Conservation (phyloP, 2,888 invertebrate genomes). For the Synergus japonicus region DNA sequence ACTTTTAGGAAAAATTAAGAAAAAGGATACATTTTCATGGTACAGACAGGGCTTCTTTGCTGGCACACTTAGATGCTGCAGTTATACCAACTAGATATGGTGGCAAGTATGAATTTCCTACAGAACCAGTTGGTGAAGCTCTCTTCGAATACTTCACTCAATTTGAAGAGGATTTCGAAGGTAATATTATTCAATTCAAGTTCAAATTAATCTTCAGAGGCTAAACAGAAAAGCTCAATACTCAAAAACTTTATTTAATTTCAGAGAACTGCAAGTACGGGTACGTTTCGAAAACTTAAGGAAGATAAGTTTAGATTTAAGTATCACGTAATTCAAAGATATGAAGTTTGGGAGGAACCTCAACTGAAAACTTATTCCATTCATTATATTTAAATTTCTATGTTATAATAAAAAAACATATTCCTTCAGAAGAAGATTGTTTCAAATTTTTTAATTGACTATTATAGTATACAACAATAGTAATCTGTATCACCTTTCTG, state of each 20-base stretch:
- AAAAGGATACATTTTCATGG: slow-evolving; percentile 89
- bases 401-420: background rate
- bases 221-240: background rate
- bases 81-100: slow-evolving; percentile 83
- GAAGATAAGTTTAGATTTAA: background rate
- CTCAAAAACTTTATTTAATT: slow-evolving; percentile 45
- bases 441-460: background rate
- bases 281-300: slow-evolving; percentile 49
- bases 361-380: background rate
- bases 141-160: slow-evolving; percentile 83
- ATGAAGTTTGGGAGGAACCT: background rate
- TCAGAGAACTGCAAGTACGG: slow-evolving; percentile 55
- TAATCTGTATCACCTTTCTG: slow-evolving; percentile 44
- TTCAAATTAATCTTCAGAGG: background rate
- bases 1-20: slow-evolving; percentile 85
- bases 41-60: slow-evolving; percentile 81
- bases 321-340: background rate
- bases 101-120: slow-evolving; percentile 83
- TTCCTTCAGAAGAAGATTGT: too few relatives aligned
- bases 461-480: slow-evolving; percentile 29
- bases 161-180: slow-evolving; percentile 84
- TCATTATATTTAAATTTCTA: background rate
- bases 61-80: slow-evolving; percentile 80
- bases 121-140: slow-evolving; percentile 80
- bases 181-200: slow-evolving; percentile 76